A percentile compares a stretch with the other conserved stretches of the same genome.
phyloP scores from a whole-genome alignment of 1,140 invertebrate genomes.

The Drosophila sucinea region DNA sequence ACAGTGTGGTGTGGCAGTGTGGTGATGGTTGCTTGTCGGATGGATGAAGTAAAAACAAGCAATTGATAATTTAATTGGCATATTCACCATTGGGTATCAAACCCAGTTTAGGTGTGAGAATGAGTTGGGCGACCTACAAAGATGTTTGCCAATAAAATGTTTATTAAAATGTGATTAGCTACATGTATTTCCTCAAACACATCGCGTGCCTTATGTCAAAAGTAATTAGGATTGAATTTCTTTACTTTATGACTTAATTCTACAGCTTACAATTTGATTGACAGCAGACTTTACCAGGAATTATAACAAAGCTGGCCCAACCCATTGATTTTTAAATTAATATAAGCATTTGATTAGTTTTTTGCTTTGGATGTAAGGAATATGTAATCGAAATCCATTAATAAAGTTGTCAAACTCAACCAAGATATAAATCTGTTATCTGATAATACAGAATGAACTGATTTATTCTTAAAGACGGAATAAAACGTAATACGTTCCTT shows the following conservation, averaged over 20 bases:
- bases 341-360: too few species aligned
- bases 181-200: not conserved
- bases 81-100: slow-evolving; percentile 18
- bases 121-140: not conserved
- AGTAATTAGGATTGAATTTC: slow-evolving; percentile 31
- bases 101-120: not conserved
- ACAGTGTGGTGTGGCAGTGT: slow-evolving; percentile 8
- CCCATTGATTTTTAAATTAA: too few species aligned
- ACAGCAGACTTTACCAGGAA: too few species aligned
- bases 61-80: slow-evolving; percentile 59
- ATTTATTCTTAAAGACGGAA: too few species aligned
- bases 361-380: too few species aligned
- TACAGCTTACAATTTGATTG: too few species aligned
- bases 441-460: too few species aligned
- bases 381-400: too few species aligned
- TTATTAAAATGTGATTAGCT: slow-evolving; percentile 9
- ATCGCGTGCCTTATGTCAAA: slow-evolving; percentile 27
- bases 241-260: slow-evolving; percentile 5
- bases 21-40: slow-evolving; percentile 6
- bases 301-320: too few species aligned
- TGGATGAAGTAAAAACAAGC: slow-evolving; percentile 34
- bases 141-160: slow-evolving; percentile 14
- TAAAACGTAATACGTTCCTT: too few species aligned
- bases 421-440: too few species aligned
- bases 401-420: too few species aligned